Evolutionary conservation across 2,797 vertebrate species (phyloP).

Genomic region (Gymnoscopelus braueri): DNA sequence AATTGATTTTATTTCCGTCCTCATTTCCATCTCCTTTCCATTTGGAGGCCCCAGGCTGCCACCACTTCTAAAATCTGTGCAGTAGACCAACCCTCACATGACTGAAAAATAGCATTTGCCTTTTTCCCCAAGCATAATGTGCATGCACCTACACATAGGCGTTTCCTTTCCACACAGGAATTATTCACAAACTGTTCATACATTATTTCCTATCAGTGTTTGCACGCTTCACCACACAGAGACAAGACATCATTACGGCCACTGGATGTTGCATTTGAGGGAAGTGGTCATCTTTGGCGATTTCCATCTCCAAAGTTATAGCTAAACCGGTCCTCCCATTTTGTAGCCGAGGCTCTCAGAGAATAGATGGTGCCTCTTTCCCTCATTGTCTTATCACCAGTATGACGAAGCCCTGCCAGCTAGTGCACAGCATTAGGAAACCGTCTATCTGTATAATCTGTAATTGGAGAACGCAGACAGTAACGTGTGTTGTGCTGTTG

Average conservation of each 20-base stretch:
- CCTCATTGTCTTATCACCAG: constrained; percentile 47
- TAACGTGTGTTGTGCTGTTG: constrained; percentile 6
- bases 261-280: constrained; percentile 1
- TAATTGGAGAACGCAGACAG: constrained; percentile 36
- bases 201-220: background rate
- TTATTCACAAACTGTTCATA: too few species aligned
- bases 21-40: too few species aligned
- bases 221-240: background rate
- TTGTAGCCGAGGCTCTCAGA: constrained; percentile 17
- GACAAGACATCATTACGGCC: background rate
- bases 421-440: constrained; percentile 19
- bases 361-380: constrained; percentile 34
- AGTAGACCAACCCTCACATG: too few species aligned
- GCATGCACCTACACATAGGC: too few species aligned
- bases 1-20: too few species aligned
- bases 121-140: too few species aligned
- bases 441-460: constrained; percentile 44
- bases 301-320: too few species aligned
- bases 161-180: too few species aligned
- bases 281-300: too few species aligned
- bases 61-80: too few species aligned
- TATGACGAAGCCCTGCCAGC: constrained; percentile 21
- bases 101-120: too few species aligned
- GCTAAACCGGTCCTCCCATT: constrained; percentile 5
- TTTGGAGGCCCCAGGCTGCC: too few species aligned